Evolutionary conservation across 37 sponge, comb jelly and placozoan genomes (phyloP).

Genomic region (Eunapius fragilis): DNA sequence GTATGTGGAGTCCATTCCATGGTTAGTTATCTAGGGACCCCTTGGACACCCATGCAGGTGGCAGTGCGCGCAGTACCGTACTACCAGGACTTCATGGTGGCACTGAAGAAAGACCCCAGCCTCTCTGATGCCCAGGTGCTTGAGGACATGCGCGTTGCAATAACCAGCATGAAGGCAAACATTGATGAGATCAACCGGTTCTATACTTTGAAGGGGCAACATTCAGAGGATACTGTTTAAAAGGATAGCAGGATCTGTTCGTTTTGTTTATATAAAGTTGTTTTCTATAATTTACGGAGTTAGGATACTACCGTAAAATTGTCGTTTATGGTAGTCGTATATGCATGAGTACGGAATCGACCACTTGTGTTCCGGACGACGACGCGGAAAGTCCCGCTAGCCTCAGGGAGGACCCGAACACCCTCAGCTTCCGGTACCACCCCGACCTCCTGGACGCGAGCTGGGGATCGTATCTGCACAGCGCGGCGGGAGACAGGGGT

Average conservation of each 20-base stretch:
- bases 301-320: background rate
- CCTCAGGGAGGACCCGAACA: background rate
- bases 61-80: constrained; percentile 81
- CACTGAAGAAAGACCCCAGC: constrained; percentile 54
- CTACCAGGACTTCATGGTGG: constrained; percentile 51
- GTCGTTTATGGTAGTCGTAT: background rate
- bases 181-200: constrained; percentile 72
- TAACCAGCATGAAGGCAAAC: constrained; percentile 29
- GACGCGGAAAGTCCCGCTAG: background rate
- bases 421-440: constrained; percentile 17
- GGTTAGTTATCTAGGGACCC: background rate
- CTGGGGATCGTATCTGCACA: constrained; percentile 52
- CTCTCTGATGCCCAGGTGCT: constrained; percentile 50
- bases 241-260: too few relatives aligned
- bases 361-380: background rate
- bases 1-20: too few relatives aligned
- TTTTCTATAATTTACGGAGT: background rate
- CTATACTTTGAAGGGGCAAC: constrained; percentile 60
- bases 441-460: constrained; percentile 33
- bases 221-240: constrained; percentile 64
- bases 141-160: constrained; percentile 40
- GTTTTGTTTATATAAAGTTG: too few relatives aligned
- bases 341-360: background rate
- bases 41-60: constrained; percentile 34
- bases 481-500: constrained; percentile 2